phyloP scores from a whole-genome alignment of 1,140 invertebrate species.

The Zophobas morio region DNA sequence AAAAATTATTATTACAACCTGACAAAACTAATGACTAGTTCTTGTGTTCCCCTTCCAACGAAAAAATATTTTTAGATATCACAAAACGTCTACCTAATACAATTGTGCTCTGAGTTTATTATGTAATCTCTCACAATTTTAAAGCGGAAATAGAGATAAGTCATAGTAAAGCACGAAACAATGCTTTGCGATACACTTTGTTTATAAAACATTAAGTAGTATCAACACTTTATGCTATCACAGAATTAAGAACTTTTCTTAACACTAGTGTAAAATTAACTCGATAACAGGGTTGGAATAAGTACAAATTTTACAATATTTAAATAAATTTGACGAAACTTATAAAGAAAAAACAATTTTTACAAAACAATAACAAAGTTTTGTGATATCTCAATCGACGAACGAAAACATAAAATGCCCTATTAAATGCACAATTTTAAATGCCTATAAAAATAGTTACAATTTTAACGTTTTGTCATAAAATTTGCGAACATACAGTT shows the following conservation, averaged over 20 bases:
- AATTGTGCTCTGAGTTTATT: not conserved
- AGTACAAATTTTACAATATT: not conserved
- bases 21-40: slow-evolving; percentile 34
- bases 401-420: slow-evolving; percentile 21
- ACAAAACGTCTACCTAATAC: slow-evolving; percentile 8
- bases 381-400: slow-evolving; percentile 12
- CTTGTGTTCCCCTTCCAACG: slow-evolving; percentile 17
- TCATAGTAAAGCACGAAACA: slow-evolving; percentile 3
- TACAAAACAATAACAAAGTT: not conserved
- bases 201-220: slow-evolving; percentile 20
- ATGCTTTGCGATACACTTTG: slow-evolving; percentile 5
- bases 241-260: slow-evolving; percentile 14
- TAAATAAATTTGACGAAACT: not conserved
- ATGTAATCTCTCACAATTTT: too few relatives aligned
- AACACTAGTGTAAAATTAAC: not conserved
- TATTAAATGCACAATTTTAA: slow-evolving; percentile 25
- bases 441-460: slow-evolving; percentile 29
- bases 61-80: not conserved
- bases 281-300: not conserved
- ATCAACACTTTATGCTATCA: not conserved
- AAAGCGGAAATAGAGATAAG: not conserved
- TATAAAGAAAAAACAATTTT: not conserved
- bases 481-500: slow-evolving; percentile 27
- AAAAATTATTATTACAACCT: not conserved
- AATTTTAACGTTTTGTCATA: slow-evolving; percentile 36